Evolutionary conservation across 2,888 invertebrate species (phyloP).

Genomic region (Hemithea aestivaria): DNA sequence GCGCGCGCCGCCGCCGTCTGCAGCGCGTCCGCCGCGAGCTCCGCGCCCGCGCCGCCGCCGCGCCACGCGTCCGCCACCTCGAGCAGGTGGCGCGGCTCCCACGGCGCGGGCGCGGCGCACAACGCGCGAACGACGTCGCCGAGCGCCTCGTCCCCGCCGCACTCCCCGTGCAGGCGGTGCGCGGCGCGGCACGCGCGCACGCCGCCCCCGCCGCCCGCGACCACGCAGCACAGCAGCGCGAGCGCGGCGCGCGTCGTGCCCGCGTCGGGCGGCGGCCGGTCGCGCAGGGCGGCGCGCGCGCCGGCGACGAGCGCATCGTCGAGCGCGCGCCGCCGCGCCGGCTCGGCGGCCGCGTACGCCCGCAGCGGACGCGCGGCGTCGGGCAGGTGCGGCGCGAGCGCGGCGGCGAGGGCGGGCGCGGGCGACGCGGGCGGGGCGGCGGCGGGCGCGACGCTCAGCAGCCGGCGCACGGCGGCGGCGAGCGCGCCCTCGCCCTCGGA

Average conservation of each 20-base stretch:
- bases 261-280: conserved; percentile 3
- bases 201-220: conserved; percentile 11
- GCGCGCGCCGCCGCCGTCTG: conserved; percentile 17
- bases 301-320: conserved; percentile 3
- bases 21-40: too few species aligned
- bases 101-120: conserved; percentile 12
- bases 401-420: too few species aligned
- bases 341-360: conserved; percentile 6
- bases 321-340: conserved; percentile 3
- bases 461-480: conserved; percentile 31
- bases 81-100: too few species aligned
- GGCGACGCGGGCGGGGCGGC: conserved; percentile 5
- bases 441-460: conserved; percentile 23
- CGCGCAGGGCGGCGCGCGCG: too few species aligned
- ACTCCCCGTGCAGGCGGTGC: conserved; percentile 13
- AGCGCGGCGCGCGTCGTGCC: conserved; percentile 6
- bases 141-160: conserved; percentile 16
- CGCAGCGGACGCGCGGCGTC: conserved; percentile 5
- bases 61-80: conserved; percentile 30
- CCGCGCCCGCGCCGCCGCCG: conserved; percentile 18
- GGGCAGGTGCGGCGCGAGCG: conserved; percentile 10
- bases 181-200: conserved; percentile 6
- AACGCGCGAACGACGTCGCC: too few species aligned
- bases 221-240: conserved; percentile 3
- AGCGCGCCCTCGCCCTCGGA: conserved; percentile 41